Evolutionary conservation across 2,797 vertebrate species (phyloP), one percentile per base, ranked within the genome.

Genomic region (Rhinatrema bivittatum): DNA sequence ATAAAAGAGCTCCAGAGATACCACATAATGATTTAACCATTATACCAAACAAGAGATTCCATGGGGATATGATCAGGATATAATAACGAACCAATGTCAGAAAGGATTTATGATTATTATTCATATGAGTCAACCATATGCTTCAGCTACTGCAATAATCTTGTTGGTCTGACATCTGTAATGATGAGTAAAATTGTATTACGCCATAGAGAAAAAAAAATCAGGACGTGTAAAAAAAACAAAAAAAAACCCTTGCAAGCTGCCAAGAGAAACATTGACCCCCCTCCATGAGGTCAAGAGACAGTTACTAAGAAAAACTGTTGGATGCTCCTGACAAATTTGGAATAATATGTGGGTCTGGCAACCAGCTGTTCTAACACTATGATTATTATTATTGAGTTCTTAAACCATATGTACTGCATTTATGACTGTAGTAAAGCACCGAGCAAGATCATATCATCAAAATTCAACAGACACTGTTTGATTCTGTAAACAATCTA

Each of bases 291-390:
- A 71, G 81, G 76, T 79, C 72, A 78, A 82, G 87, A 87, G 77
- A 82, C 77, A 76, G 79, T 76, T 81, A 82, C 70, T n/a, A n/a
- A n/a, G n/a, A 81, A 87, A 77, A 81, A 74, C 84, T 61, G 50
- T 74, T 73, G 53, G 68, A 68, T 82, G 77, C 67, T 78, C 74
- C 76, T 83, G 51, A 61, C 72, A 74, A 81, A 76, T 74, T 60
- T 67, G 56, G 67, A 81, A 50, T 29, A 37, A 41, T 54, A 18
- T 1, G 15, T 60, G 60, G 75, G 75, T 87, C 84, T 91, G 85
- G 87, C 79, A 84, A 64, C 79, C 90, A 91, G 87, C 88, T 94
- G 88, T 85, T 72, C 53, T 72, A 85, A 73, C 63, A 78, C 70
- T 70, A 69, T 68, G 37, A 41, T 50, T 60, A 66, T 56, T 60